Conservation (phyloP, 2,888 invertebrate genomes). For the Agrotis segetum region DNA sequence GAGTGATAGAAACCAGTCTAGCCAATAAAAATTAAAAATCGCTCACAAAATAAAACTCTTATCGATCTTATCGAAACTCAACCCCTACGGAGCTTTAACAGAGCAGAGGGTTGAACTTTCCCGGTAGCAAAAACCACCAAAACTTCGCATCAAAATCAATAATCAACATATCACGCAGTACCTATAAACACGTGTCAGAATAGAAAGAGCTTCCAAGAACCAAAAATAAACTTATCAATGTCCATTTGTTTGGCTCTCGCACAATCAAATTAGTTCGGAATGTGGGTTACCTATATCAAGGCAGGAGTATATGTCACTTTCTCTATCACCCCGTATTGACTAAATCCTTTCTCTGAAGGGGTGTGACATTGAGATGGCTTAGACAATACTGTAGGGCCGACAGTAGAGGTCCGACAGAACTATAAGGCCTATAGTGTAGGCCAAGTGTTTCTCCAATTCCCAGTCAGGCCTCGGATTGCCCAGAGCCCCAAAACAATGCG, state of each 20-base stretch:
- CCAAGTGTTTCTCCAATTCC: constrained; percentile 38
- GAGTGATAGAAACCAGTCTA: neutral
- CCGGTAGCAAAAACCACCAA: neutral
- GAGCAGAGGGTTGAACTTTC: neutral
- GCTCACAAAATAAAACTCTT: neutral
- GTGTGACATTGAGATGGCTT: constrained; percentile 52
- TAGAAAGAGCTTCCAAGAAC: constrained; percentile 19
- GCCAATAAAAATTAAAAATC: neutral
- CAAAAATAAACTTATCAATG: constrained; percentile 45
- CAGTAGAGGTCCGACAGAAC: constrained; percentile 27
- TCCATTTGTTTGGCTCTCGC: constrained; percentile 36
- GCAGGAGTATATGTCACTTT: constrained; percentile 38
- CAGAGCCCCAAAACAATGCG: constrained; percentile 21
- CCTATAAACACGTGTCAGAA: constrained; percentile 11
- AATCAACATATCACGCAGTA: constrained; percentile 9
- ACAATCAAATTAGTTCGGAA: constrained; percentile 46
- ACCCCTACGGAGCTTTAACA: too few species aligned
- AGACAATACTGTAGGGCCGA: constrained; percentile 31
- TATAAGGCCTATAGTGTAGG: constrained; percentile 22
- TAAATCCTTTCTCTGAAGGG: constrained; percentile 48
- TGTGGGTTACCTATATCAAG: constrained; percentile 47
- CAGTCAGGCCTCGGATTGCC: constrained; percentile 36
- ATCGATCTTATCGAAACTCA: neutral
- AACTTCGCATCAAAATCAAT: neutral
- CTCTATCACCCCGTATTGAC: constrained; percentile 42